Conservation (phyloP, 2,888 invertebrate species). For the Lydus trimaculatus region DNA sequence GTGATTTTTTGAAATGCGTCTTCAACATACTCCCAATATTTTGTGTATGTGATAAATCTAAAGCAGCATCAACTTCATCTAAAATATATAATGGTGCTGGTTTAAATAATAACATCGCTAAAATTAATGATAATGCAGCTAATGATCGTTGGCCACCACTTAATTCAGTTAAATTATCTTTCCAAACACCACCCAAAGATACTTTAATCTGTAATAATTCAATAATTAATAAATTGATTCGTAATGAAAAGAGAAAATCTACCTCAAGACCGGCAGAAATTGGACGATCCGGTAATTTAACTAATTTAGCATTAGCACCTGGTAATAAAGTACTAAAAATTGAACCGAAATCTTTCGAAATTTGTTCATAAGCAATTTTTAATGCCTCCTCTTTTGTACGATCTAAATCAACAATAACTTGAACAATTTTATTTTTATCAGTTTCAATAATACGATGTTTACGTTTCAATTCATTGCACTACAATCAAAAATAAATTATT, state of each 20-base stretch:
- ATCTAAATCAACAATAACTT: conserved; percentile 88
- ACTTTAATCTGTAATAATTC: conserved; percentile 70
- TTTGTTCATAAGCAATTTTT: conserved; percentile 81
- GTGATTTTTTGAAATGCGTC: conserved; percentile 86
- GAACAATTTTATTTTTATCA: conserved; percentile 76
- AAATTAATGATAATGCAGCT: conserved; percentile 93
- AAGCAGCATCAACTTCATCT: conserved; percentile 98
- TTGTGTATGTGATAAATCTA: conserved; percentile 98
- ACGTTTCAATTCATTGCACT: conserved; percentile 68
- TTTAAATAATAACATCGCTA: conserved; percentile 95
- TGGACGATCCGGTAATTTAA: conserved; percentile 74
- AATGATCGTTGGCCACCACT: conserved; percentile 97
- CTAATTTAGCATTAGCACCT: conserved; percentile 87
- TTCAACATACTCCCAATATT: conserved; percentile 97
- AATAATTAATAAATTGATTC: not conserved
- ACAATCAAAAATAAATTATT: not conserved
- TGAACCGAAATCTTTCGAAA: conserved; percentile 92
- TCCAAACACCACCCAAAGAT: conserved; percentile 93
- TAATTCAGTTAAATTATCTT: conserved; percentile 93
- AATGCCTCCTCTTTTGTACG: conserved; percentile 88
- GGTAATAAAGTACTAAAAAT: conserved; percentile 93
- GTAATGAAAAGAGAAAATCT: conserved; percentile 25
- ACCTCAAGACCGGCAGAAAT: conserved; percentile 90
- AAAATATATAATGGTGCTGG: conserved; percentile 98
- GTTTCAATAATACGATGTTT: conserved; percentile 73